phyloP scores from a whole-genome alignment of 2,113 vertebrate species.

The Antechinus stuartii region DNA sequence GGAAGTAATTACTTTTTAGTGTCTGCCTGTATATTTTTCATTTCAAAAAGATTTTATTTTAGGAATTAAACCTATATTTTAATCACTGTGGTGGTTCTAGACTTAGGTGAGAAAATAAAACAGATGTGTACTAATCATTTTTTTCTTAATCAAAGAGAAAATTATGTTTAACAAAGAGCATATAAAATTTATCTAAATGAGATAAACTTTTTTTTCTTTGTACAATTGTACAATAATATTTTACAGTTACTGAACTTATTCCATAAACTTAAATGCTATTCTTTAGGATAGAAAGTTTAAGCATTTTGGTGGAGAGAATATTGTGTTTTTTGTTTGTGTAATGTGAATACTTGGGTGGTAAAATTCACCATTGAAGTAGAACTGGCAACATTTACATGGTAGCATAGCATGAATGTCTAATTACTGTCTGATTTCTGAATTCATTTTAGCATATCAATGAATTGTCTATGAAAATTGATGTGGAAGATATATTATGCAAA shows the following conservation, averaged over 20 bases:
- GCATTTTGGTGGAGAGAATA: slow-evolving; percentile 46
- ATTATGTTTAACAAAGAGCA: slow-evolving; percentile 28
- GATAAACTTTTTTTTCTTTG: slow-evolving; percentile 44
- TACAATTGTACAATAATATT: slow-evolving; percentile 21
- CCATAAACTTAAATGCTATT: slow-evolving; percentile 53
- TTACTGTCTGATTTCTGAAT: slow-evolving; percentile 67
- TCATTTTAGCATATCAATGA: slow-evolving; percentile 96
- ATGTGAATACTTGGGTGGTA: slow-evolving; percentile 59
- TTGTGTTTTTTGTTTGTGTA: slow-evolving; percentile 54
- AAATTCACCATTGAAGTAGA: slow-evolving; percentile 49
- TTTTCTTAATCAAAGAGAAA: slow-evolving; percentile 52
- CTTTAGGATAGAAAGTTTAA: slow-evolving; percentile 62
- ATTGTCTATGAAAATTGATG: slow-evolving; percentile 96
- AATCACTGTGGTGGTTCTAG: neutral
- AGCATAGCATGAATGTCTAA: slow-evolving; percentile 49
- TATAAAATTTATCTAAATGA: slow-evolving; percentile 46
- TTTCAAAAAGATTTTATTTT: neutral
- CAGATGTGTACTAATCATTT: slow-evolving; percentile 30
- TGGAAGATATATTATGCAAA: slow-evolving; percentile 93
- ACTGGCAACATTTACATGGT: slow-evolving; percentile 38
- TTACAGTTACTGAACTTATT: slow-evolving; percentile 43
- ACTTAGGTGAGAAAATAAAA: neutral
- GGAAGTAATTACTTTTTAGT: neutral
- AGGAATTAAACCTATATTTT: neutral
- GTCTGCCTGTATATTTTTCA: neutral